A percentile compares a stretch with the other conserved stretches of the same genome.
phyloP scores from a whole-genome alignment of 2,888 invertebrate genomes.

The Caradrina clavipalpis region DNA sequence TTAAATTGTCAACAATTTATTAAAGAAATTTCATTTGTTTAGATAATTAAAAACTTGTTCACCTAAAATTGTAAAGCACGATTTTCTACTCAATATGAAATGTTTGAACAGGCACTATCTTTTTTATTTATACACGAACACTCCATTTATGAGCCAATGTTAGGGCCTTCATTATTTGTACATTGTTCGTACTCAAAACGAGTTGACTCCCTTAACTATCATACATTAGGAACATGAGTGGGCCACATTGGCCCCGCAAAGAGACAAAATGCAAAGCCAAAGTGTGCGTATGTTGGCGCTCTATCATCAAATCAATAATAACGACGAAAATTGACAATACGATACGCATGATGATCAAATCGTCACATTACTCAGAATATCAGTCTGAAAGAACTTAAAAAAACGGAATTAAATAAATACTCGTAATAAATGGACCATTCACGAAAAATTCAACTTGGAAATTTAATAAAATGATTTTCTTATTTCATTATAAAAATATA shows the following conservation, averaged over 20 bases:
- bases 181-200: constrained; percentile 55
- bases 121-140: constrained; percentile 51
- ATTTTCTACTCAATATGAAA: constrained; percentile 65
- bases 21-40: constrained; percentile 43
- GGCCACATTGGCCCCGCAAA: constrained; percentile 43
- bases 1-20: constrained; percentile 55
- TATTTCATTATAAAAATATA: constrained; percentile 87
- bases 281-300: constrained; percentile 60
- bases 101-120: constrained; percentile 64
- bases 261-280: constrained; percentile 57
- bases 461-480: constrained; percentile 77
- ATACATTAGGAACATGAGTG: constrained; percentile 64
- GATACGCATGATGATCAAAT: constrained; percentile 50
- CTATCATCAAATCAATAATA: constrained; percentile 44
- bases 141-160: constrained; percentile 55
- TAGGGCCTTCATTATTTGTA: constrained; percentile 55
- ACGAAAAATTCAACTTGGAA: constrained; percentile 73
- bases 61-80: constrained; percentile 59
- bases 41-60: constrained; percentile 50
- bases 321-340: constrained; percentile 62
- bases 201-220: constrained; percentile 44
- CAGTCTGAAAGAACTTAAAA: constrained; percentile 70
- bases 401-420: constrained; percentile 68
- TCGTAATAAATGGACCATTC: constrained; percentile 74
- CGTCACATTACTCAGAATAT: constrained; percentile 58